Evolutionary conservation across 1,140 invertebrate genomes (phyloP), one percentile per base, ranked within the genome.

Genomic region (Drosophila busckii): DNA sequence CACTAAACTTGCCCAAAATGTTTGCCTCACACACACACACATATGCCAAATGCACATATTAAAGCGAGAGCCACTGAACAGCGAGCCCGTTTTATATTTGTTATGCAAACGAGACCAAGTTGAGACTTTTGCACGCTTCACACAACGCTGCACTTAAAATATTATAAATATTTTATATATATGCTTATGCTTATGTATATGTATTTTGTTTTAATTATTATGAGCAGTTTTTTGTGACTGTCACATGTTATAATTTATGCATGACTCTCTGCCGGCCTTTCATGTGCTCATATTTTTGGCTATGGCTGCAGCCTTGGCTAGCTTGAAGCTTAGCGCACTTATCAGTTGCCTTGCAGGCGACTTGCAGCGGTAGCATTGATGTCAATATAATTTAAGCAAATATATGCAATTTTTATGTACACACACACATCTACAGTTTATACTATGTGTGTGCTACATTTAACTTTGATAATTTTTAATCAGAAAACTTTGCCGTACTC

Each of bases 311-410:
- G 0, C 17, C 8, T 12, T 13, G 4, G 2, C 35, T 40, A 3
- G 7, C 26, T 19, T 49, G 17, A 23, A 52, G 69, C 58, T 66
- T 59, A 66, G 64, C 68, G 45, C 65, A 75, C 75, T 82, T 82
- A 82, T 82, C 75, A 70, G 75, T 48, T 48, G 49, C 34, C 52
- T 70, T 69, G 75, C 60, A 73, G 75, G 45, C 62, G 25, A 53
- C 68, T 82, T 82, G 64, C 64, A 80, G 38, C 53, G 34, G 40
- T 34, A 32, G 58, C 46, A 54, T 60, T 41, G 60, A 19, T 82
- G 75, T 82, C 75, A 82, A 82, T 82, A 82, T 82, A 80, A 80
- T 80, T 82, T 82, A 73, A 17, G 60, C 75, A 80, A 80, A 80
- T 78, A 22, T 75, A 76, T 75, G 70, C 70, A 76, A 59, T 60